Base-by-base conservation (phyloP, 2,888 invertebrate genomes). In the Hermaeophaga mercurialis region DNA sequence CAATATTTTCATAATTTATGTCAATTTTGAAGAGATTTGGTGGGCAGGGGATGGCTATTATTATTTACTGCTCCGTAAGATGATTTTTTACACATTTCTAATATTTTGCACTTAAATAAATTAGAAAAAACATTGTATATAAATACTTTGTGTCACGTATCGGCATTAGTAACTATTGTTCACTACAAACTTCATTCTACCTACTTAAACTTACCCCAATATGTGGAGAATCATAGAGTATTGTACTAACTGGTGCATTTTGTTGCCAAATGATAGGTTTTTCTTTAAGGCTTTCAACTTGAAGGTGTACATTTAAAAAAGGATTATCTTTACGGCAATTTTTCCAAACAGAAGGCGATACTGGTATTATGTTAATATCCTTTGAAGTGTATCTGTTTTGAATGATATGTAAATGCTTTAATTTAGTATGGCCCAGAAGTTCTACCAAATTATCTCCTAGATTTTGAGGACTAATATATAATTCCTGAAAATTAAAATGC, bases 401-500 rank as follows among this genome's bases (percentile, higher is more conserved):
- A 11, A 89, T 74, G 47, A 92, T 82, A 72, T 89, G 85, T 59
- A 92, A 77, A 68, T 90, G 85, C 54, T 79, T 77, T 50, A 91
- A 70, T 63, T 80, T 81, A 1, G 83, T 84, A 58, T 85, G 81
- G n/a, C 85, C 85, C 34, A 91, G 72, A 39, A 90, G 75, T 60
- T 85, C 80, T 14, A 91, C 72, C 1, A 88, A 80, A 70, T 90
- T 89, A 58, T 88, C 87, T 38, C 88, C 86, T 43, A 92, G 78
- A 75, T 89, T 90, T 77, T 90, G 88, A 2, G 88, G 88, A 62
- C 87, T 86, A 52, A 88, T 82, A 3, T 83, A 80, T 46, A 88
- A 73, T 60, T 83, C 80, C 87, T 87, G 34, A 34, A 33, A 54
- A 56, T 5, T 5, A 22, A 22, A 22, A 22, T 22, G 22, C 4